These are phyloP conservation scores for Melikaiella ostensackeni DNA, from an alignment of 2,888 invertebrate genomes.

Conservation along the genomic window DNA sequence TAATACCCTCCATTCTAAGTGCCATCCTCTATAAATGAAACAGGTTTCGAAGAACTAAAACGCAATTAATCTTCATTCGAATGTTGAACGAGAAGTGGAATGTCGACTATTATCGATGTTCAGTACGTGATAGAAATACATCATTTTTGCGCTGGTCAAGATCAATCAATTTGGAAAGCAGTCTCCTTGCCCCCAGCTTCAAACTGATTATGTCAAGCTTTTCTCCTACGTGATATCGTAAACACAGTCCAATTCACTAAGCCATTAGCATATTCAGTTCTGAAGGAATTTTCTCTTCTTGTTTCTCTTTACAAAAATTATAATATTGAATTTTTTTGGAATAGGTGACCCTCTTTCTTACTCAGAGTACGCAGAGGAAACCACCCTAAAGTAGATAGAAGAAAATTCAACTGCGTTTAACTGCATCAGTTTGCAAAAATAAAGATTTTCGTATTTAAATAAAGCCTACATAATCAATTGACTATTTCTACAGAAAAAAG, in stretches of 20 bases:
- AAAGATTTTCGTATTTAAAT: no score
- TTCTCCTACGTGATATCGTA: neutral
- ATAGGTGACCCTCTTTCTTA: no score
- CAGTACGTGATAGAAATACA: neutral
- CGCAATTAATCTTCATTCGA: neutral
- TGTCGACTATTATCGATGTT: neutral
- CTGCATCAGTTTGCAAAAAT: no score
- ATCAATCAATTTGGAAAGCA: neutral
- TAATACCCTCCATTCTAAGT: neutral
- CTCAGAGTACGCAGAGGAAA: no score
- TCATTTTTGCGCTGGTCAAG: neutral
- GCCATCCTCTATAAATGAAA: neutral
- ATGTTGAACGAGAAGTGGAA: neutral
- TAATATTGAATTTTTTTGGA: no score
- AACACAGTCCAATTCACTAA: neutral
- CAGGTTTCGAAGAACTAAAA: neutral
- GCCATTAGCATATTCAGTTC: neutral
- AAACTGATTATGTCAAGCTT: neutral
- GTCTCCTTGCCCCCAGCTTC: neutral
- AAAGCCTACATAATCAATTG: no score
- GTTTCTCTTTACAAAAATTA: neutral
- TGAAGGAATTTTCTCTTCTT: neutral
- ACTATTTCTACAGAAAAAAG: no score
- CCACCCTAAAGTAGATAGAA: no score
- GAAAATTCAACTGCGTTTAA: no score